A percentile compares a stretch with the other conserved stretches of the same genome.
phyloP scores from a whole-genome alignment of 2,797 vertebrate species.

The Syncerus caffer region DNA sequence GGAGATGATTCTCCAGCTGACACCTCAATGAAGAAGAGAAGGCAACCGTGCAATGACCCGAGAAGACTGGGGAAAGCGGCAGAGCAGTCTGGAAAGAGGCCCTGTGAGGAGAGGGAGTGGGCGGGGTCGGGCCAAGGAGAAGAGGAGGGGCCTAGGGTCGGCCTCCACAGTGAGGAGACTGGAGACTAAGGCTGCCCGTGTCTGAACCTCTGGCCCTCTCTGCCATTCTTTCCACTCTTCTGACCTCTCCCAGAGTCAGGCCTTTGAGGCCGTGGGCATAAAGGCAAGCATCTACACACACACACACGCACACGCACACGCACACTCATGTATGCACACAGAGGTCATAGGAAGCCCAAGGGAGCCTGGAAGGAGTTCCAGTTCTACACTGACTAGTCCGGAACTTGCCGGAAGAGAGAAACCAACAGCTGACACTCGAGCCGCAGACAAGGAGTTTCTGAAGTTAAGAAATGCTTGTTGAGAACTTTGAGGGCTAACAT shows the following conservation, averaged over 20 bases:
- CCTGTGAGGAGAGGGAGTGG: not conserved
- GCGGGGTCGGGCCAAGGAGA: not conserved
- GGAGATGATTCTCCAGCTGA: not conserved
- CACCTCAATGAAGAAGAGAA: not conserved
- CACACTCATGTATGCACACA: not conserved
- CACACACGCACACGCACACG: accelerated
- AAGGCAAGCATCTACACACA: not conserved
- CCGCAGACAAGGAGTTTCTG: not conserved
- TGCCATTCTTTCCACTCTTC: not conserved
- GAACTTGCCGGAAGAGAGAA: not conserved
- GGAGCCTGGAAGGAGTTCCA: not conserved
- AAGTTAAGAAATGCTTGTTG: not conserved
- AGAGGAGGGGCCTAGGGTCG: not conserved
- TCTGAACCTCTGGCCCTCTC: not conserved
- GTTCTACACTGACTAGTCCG: not conserved
- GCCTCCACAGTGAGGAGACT: not conserved
- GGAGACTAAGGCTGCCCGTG: not conserved
- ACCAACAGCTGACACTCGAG: not conserved
- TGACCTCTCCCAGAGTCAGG: not conserved
- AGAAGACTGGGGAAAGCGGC: not conserved
- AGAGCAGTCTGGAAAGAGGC: not conserved
- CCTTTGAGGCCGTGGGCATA: accelerated
- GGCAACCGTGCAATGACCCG: not conserved
- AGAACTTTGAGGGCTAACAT: not conserved
- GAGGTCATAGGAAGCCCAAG: not conserved